phyloP scores from a whole-genome alignment of 2,113 vertebrate genomes.

The Setophaga kirtlandii region DNA sequence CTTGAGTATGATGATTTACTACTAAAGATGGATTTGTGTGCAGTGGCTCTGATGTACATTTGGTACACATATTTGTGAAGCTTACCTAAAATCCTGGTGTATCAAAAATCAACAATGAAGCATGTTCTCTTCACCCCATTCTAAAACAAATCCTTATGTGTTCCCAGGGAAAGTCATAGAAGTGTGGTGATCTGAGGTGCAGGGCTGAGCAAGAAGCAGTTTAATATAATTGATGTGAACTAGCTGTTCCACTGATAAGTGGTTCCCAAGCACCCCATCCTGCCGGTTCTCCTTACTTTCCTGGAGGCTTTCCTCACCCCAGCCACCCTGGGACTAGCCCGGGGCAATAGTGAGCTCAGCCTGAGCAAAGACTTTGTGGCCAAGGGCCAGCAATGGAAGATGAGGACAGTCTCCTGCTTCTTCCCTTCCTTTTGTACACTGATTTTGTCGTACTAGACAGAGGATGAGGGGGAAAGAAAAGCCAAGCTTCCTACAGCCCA shows the following conservation, averaged over 20 bases:
- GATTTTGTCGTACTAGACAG: not conserved
- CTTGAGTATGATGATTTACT: not conserved
- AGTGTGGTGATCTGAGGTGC: not conserved
- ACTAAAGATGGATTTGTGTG: not conserved
- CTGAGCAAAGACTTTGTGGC: not conserved
- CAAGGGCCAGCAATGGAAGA: not conserved
- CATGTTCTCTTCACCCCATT: not conserved
- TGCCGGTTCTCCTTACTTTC: fast-evolving
- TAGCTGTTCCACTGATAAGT: not conserved
- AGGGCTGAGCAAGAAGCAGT: not conserved
- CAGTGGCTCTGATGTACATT: not conserved
- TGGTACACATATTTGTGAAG: not conserved
- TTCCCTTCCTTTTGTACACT: not conserved
- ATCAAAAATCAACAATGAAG: not conserved
- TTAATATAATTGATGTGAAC: not conserved
- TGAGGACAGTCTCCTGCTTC: not conserved
- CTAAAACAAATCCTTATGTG: not conserved
- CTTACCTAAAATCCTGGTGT: not conserved
- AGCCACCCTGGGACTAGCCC: not conserved
- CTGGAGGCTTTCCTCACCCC: not conserved
- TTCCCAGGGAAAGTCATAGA: not conserved
- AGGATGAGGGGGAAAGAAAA: not conserved
- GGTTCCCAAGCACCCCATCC: not conserved
- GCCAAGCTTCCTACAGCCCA: not conserved
- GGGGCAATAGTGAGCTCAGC: not conserved